Evolutionary conservation across 2,113 vertebrate species (phyloP), one percentile per base, ranked within the genome.

Genomic region (Oryzias melastigma): DNA sequence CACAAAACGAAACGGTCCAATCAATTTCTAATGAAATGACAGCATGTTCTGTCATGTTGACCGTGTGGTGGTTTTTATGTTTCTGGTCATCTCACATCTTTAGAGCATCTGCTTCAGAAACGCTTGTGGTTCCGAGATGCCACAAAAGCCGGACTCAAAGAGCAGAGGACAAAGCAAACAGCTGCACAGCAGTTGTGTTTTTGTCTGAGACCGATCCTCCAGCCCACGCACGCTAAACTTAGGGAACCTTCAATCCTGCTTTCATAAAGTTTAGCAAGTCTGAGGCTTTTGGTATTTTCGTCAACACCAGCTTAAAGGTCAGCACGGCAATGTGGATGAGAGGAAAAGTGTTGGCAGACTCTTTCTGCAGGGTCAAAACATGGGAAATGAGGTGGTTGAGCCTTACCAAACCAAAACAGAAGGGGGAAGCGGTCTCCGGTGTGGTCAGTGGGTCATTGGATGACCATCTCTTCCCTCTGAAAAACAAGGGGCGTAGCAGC

Each of bases 1-100:
- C 89, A 90, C 81, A 88, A 89, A 88, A 86, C 72, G 62, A 84
- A 87, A 92, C 91, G 91, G 88, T 87, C 77, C 85, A 88, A 88
- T 91, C 87, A 90, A 51, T 82, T 81, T 60, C 83, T 84, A 86
- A 91, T 92, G 90, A 90, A 85, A 82, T 91, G 89, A 91, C 81
- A 68, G 73, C 77, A 79, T 73, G 68, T 88, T 90, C 74, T 79
- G 78, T 90, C 74, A 82, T 88, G 71, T 73, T 77, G 65, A 88
- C 82, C 83, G 71, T 80, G 73, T 80, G 71, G 48, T 58, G 62
- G 71, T 72, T 79, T 73, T 70, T 68, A 43, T 62, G 14, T 44
- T 48, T 18, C 0, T 16, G 5, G 18, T 40, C 47, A 14, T 47
- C 14, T 44, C n/a, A 48, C 18, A 24, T 24, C 0, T 14, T 24